These are phyloP conservation scores for Abrostola tripartita DNA, from an alignment of 2,888 invertebrate species.

Conservation along the genomic window DNA sequence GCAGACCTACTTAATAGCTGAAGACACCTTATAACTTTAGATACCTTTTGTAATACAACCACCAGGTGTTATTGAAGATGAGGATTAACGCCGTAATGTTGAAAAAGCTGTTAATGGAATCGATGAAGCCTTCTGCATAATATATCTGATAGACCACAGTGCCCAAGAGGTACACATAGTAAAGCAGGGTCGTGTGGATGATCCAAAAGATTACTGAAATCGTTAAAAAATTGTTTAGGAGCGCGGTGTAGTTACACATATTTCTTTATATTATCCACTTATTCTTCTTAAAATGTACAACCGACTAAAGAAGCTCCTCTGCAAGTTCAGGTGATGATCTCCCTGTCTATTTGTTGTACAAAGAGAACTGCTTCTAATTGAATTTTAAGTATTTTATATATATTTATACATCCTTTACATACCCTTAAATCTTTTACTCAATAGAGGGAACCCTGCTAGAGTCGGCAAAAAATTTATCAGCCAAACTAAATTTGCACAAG, in stretches of 20 bases:
- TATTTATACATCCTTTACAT: no score
- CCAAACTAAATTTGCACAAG: constrained; percentile 56
- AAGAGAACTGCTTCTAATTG: no score
- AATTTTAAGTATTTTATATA: no score
- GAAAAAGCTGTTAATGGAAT: constrained; percentile 63
- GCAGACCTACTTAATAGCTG: neutral
- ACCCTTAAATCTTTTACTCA: constrained; percentile 49
- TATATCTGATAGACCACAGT: constrained; percentile 58
- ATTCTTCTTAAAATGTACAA: no score
- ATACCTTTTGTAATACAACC: constrained; percentile 63
- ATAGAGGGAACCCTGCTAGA: constrained; percentile 56
- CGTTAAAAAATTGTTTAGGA: neutral
- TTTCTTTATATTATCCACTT: no score
- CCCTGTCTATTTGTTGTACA: no score
- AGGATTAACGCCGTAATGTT: constrained; percentile 60
- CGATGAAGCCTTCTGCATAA: constrained; percentile 49
- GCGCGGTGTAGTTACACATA: no score
- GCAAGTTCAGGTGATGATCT: no score
- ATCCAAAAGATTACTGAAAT: constrained; percentile 55
- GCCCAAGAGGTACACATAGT: constrained; percentile 55
- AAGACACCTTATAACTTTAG: neutral
- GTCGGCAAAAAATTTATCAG: constrained; percentile 58
- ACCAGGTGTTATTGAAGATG: constrained; percentile 51
- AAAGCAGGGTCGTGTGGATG: constrained; percentile 40
- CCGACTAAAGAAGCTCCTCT: no score